Evolutionary conservation across 2,797 vertebrate species (phyloP).

Genomic region (Sorex maritimensis): DNA sequence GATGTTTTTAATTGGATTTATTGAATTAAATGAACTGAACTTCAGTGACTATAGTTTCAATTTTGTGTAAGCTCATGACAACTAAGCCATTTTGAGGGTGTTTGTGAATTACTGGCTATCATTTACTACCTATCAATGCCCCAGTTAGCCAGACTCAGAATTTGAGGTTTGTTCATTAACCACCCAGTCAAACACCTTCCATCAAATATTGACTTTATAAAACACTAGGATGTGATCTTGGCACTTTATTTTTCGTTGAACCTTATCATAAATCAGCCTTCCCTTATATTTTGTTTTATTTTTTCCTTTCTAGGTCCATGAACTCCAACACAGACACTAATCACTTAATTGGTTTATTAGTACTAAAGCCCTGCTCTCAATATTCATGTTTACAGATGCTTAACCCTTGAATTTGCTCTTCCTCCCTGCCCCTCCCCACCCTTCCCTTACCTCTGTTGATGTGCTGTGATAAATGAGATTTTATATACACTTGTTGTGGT

Average conservation of each 20-base stretch:
- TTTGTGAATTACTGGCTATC: neutral
- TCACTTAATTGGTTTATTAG: neutral
- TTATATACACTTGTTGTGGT: no score
- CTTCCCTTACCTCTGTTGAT: neutral
- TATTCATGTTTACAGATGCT: neutral
- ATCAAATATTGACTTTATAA: neutral
- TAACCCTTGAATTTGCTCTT: neutral
- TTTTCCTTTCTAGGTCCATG: neutral
- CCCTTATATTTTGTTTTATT: neutral
- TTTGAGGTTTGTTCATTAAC: constrained; percentile 7
- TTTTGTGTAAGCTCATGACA: constrained; percentile 9
- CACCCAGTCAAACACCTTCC: neutral
- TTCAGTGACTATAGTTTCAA: neutral
- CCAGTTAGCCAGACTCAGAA: neutral
- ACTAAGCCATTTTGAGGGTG: neutral
- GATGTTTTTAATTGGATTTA: neutral
- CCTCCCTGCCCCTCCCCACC: no score
- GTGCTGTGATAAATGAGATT: no score
- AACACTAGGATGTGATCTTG: neutral
- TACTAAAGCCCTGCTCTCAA: neutral
- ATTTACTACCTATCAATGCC: neutral
- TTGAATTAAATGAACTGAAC: constrained; percentile 37
- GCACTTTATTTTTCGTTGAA: neutral
- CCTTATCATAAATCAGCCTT: neutral
- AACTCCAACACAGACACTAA: neutral